Conservation (phyloP, 1,140 invertebrate genomes). For the Drosophila takahashii region DNA sequence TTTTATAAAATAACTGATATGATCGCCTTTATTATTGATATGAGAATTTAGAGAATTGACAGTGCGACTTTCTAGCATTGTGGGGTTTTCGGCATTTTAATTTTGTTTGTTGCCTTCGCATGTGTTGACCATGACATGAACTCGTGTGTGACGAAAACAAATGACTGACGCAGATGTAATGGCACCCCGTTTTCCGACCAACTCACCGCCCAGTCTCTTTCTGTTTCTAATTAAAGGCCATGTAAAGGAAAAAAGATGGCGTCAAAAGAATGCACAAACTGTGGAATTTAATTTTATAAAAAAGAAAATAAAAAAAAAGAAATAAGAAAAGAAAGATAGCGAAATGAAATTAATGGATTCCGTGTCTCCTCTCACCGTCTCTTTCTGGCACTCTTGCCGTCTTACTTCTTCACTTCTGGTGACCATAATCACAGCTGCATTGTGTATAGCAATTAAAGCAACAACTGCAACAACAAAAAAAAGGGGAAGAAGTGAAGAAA, state of each 20-base stretch:
- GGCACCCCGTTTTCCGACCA: neutral
- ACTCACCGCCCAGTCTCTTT: neutral
- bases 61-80: neutral
- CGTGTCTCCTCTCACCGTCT: slow-evolving; percentile 1
- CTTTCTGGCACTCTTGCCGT: neutral
- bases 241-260: neutral
- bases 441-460: slow-evolving; percentile 54
- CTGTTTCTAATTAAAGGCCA: slow-evolving; percentile 56
- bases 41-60: too few species aligned
- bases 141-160: slow-evolving; percentile 37
- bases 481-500: neutral
- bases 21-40: too few species aligned
- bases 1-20: too few species aligned
- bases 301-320: slow-evolving; percentile 5
- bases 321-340: slow-evolving; percentile 4
- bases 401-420: slow-evolving; percentile 23
- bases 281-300: slow-evolving; percentile 49
- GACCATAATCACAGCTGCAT: slow-evolving; percentile 70
- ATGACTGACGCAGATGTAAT: slow-evolving; percentile 39
- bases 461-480: slow-evolving; percentile 3
- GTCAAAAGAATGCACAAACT: slow-evolving; percentile 7
- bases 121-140: slow-evolving; percentile 62
- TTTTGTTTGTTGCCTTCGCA: slow-evolving; percentile 18
- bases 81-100: slow-evolving; percentile 7
- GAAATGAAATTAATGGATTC: slow-evolving; percentile 56